These are phyloP conservation scores for Noctua fimbriata DNA, from an alignment of 2,888 invertebrate species.

Conservation along the genomic window DNA sequence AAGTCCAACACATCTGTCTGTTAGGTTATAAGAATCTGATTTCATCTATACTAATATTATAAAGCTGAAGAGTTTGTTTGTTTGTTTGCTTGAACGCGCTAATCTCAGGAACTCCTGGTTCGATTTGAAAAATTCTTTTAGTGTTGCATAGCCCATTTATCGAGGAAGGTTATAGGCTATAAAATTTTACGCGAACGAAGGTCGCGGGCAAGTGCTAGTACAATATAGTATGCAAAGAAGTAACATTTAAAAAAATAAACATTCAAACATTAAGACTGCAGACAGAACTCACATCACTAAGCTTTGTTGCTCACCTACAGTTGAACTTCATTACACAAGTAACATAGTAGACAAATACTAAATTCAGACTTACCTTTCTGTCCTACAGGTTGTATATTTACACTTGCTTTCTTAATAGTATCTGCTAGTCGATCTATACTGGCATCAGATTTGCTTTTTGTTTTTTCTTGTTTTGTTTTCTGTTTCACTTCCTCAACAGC, in stretches of 20 bases:
- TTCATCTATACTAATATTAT: no score
- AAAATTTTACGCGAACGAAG: no score
- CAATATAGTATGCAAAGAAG: no score
- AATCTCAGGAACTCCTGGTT: no score
- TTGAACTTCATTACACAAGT: neutral
- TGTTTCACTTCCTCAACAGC: conserved; percentile 41
- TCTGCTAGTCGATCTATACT: conserved; percentile 78
- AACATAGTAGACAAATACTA: neutral
- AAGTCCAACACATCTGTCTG: neutral
- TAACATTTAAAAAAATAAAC: no score
- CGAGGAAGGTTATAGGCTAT: no score
- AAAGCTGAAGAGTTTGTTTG: no score
- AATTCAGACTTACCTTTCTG: conserved; percentile 76
- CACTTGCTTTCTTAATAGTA: conserved; percentile 76
- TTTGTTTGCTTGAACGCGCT: no score
- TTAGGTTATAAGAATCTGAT: neutral
- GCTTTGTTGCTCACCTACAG: neutral
- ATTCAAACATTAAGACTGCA: neutral
- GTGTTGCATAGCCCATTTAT: no score
- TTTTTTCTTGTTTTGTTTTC: conserved; percentile 47
- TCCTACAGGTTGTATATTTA: conserved; percentile 78
- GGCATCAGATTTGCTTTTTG: conserved; percentile 39
- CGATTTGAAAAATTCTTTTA: no score
- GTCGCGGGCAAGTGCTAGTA: no score
- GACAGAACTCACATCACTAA: neutral